Evolutionary conservation across 35 echinoderm and acorn worm species (phyloP), one percentile per base, ranked within the genome.

Genomic region (Acanthaster planci): DNA sequence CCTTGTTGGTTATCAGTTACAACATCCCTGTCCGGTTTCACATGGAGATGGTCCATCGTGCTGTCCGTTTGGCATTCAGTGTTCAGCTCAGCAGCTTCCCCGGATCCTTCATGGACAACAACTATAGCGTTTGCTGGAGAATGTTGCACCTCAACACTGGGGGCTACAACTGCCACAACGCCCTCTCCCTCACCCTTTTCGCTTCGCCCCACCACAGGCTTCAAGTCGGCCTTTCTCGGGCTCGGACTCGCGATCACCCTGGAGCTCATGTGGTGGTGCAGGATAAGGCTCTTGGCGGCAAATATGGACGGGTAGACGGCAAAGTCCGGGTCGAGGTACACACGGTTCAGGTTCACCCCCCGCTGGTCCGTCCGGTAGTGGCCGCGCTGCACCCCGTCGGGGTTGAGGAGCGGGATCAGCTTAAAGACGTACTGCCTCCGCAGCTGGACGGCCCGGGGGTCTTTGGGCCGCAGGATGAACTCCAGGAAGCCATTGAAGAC

Each of bases 401-500:
- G 95, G 57, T 97, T 97, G 18, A 97, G 82, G 14, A 97, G 60
- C 0, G 95, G 95, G 40, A 97, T 84, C 19, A 97, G 83, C 64
- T 93, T 97, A 80, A 97, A 97, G 77, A 97, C 91, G 55, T 67
- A 97, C 40, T 93, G 95, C 68, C 85, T 97, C 17, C 95, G 56
- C n/a, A 97, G 89, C 72, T 97, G 95, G 52, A 85, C 76, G 19
- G 95, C 92, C 29, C 95, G 67, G 17, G 90, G 92, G 67, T 97
- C 95, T 40, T 90, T 88, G 19, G 85, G 58, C 57, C 95, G 95
- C 19, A 97, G 95, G 39, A 97, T 97, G 27, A 97, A 97, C 18
- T 97, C 95, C 19, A 97, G 60, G 82, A 97, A 97, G 27, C 95
- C 95, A 79, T 97, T 97, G 82, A 97, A 97, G 56, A 97, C 95